A percentile compares a stretch with the other conserved stretches of the same genome.
phyloP scores from a whole-genome alignment of 2,888 invertebrate genomes.

The Sipha maydis region DNA sequence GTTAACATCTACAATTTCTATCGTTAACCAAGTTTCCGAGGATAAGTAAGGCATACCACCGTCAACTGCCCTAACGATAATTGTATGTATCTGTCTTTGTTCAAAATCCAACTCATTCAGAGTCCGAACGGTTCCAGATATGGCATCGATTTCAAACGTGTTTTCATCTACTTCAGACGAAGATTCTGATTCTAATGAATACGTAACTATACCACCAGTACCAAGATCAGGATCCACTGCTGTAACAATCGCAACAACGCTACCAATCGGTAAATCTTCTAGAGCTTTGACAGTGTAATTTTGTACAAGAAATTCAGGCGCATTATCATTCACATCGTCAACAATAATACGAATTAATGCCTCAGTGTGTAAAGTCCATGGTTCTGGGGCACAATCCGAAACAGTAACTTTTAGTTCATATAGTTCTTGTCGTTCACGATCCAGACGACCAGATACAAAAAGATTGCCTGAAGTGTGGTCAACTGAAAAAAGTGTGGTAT shows the following conservation, averaged over 20 bases:
- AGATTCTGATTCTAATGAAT: constrained; percentile 73
- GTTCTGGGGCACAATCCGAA: constrained; percentile 77
- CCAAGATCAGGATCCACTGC: constrained; percentile 89
- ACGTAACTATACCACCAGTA: constrained; percentile 81
- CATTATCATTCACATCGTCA: constrained; percentile 91
- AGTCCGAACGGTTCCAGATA: constrained; percentile 88
- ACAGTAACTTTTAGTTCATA: constrained; percentile 85
- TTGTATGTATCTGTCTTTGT: constrained; percentile 86
- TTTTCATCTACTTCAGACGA: constrained; percentile 72
- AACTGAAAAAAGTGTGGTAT: constrained; percentile 81
- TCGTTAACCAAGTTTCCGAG: constrained; percentile 81
- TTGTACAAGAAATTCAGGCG: constrained; percentile 82
- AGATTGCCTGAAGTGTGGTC: constrained; percentile 82
- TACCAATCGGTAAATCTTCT: constrained; percentile 90
- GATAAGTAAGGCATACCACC: constrained; percentile 83
- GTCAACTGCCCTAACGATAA: constrained; percentile 87
- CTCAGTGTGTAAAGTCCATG: constrained; percentile 77
- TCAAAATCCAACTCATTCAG: constrained; percentile 86
- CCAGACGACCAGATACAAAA: constrained; percentile 79
- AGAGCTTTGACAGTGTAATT: constrained; percentile 83
- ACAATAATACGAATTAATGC: constrained; percentile 84
- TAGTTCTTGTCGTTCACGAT: constrained; percentile 84
- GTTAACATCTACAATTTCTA: constrained; percentile 93
- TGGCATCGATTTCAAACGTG: constrained; percentile 81
- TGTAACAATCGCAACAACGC: constrained; percentile 85